Evolutionary conservation across 2,113 vertebrate genomes (phyloP).

Genomic region (Monopterus albus): DNA sequence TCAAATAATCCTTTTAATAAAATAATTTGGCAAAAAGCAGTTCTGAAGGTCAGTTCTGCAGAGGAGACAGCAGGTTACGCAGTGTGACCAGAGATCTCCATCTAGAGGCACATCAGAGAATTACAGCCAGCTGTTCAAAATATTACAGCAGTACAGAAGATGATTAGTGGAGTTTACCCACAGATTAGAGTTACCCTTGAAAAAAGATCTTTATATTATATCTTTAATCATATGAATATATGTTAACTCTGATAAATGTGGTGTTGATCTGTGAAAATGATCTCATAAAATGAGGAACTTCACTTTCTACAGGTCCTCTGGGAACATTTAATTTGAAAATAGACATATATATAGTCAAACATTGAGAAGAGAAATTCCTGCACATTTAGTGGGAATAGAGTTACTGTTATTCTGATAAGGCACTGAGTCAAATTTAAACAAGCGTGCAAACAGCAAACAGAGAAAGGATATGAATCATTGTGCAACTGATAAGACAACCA

Average conservation of each 20-base stretch:
- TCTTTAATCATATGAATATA: background rate
- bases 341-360: background rate
- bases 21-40: too few species aligned
- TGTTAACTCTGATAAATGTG: background rate
- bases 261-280: too few species aligned
- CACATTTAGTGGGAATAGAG: constrained; percentile 2
- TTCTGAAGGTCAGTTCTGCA: too few species aligned
- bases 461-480: background rate
- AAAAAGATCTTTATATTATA: background rate
- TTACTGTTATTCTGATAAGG: constrained; percentile 39
- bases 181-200: background rate
- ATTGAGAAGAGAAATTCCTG: background rate
- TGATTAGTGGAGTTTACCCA: too few species aligned
- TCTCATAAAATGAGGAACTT: background rate
- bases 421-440: constrained; percentile 24
- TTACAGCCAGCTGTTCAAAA: background rate
- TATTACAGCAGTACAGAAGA: background rate
- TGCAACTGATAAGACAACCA: constrained; percentile 2
- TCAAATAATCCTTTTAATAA: too few species aligned
- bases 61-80: background rate
- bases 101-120: constrained; percentile 1
- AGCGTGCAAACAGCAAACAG: constrained; percentile 9
- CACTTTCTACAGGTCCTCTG: background rate
- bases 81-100: background rate
- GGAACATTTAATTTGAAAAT: background rate